phyloP scores from a whole-genome alignment of 2,797 vertebrate genomes.

The Acanthurus tractus region DNA sequence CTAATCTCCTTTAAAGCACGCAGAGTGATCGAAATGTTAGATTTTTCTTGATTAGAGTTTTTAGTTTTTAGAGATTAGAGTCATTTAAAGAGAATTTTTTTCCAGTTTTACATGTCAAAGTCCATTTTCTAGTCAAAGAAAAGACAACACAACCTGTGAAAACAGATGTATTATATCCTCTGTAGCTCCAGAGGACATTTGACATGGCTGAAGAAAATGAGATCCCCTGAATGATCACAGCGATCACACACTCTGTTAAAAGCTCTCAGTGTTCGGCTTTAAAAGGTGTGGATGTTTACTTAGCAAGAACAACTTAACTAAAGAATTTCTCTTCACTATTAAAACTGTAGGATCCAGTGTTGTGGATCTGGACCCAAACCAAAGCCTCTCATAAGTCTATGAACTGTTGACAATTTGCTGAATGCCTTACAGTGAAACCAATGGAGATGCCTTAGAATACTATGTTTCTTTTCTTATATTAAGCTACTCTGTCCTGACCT shows the following conservation, averaged over 20 bases:
- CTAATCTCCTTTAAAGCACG: background rate
- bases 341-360: background rate
- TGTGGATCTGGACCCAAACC: background rate
- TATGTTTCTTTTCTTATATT: background rate
- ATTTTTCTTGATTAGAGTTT: background rate
- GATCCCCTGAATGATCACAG: background rate
- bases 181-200: no score
- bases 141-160: no score
- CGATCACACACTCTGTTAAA: background rate
- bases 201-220: background rate
- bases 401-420: background rate
- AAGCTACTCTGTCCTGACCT: background rate
- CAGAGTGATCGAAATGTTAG: background rate
- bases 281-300: background rate
- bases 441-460: no score
- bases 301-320: background rate
- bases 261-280: background rate
- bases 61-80: no score
- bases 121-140: background rate
- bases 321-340: background rate
- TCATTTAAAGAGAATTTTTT: background rate
- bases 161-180: no score
- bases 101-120: background rate
- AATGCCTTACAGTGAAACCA: background rate
- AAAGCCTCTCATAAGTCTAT: background rate